phyloP scores from a whole-genome alignment of 2,113 vertebrate species.

The Falcunculus frontatus region DNA sequence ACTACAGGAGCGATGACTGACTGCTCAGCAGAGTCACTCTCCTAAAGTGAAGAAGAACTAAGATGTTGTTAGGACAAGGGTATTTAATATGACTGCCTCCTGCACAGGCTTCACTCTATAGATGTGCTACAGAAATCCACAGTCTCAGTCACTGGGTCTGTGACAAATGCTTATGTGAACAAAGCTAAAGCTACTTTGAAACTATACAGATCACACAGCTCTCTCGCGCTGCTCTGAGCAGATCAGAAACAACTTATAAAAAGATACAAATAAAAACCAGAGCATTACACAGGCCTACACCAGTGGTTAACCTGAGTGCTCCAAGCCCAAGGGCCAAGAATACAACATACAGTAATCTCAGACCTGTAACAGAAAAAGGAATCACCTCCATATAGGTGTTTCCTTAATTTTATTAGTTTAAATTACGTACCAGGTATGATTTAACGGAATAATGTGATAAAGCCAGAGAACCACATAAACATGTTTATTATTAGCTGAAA shows the following conservation, averaged over 20 bases:
- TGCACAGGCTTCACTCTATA: background rate
- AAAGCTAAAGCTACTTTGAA: background rate
- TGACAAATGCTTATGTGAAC: background rate
- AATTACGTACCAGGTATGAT: background rate
- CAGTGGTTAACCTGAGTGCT: background rate
- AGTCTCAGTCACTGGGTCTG: background rate
- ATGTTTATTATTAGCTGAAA: background rate
- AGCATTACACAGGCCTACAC: background rate
- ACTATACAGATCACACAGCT: background rate
- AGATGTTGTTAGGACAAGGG: background rate
- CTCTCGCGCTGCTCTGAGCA: background rate
- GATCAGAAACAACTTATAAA: background rate
- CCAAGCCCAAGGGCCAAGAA: background rate
- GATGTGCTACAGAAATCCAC: background rate
- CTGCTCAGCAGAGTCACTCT: background rate
- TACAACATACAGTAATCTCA: background rate
- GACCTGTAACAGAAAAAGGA: background rate
- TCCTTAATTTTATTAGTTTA: background rate
- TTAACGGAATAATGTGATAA: background rate
- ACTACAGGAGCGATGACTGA: background rate
- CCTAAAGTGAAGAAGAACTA: background rate
- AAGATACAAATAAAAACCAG: background rate
- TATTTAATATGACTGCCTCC: background rate
- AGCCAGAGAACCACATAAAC: background rate
- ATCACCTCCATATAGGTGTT: background rate